A percentile compares a stretch with the other conserved stretches of the same genome.
These are phyloP conservation scores for Papilio protenor DNA, from an alignment of 2,888 invertebrate species.

Conservation along the genomic window DNA sequence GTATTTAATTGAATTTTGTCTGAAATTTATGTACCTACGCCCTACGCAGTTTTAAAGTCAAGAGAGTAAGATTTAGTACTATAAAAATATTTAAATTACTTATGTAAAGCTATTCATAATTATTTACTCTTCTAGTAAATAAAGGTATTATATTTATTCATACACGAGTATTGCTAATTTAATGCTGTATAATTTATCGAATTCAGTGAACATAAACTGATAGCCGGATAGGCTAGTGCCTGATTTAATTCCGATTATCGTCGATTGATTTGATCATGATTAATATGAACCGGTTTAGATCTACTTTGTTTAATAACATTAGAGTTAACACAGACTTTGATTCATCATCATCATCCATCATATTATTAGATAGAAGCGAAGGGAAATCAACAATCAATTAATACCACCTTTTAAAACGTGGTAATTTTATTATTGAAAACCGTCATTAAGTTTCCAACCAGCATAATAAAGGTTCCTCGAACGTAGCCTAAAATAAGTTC, in stretches of 20 bases:
- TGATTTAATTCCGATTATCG: not conserved
- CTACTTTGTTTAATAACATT: not conserved
- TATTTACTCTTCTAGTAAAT: not conserved
- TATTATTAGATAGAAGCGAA: no score
- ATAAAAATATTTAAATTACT: not conserved
- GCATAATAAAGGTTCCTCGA: not conserved
- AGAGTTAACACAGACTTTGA: not conserved
- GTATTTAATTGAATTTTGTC: no score
- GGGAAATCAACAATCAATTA: no score
- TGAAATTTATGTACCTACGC: no score
- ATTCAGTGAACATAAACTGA: constrained; percentile 4
- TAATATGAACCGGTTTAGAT: not conserved
- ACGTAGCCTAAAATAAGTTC: not conserved
- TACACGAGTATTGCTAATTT: not conserved
- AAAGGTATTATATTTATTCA: not conserved
- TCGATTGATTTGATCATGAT: not conserved
- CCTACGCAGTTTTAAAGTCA: no score
- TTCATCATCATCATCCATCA: no score
- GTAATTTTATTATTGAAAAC: not conserved
- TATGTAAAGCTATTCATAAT: not conserved
- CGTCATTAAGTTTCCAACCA: no score
- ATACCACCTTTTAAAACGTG: no score
- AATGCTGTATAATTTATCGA: not conserved
- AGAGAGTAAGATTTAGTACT: not conserved
- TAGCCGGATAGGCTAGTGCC: not conserved